A percentile compares a stretch with the other conserved stretches of the same genome.
Conservation (phyloP, 2,797 vertebrate species). For the Xiphophorus birchmanni region DNA sequence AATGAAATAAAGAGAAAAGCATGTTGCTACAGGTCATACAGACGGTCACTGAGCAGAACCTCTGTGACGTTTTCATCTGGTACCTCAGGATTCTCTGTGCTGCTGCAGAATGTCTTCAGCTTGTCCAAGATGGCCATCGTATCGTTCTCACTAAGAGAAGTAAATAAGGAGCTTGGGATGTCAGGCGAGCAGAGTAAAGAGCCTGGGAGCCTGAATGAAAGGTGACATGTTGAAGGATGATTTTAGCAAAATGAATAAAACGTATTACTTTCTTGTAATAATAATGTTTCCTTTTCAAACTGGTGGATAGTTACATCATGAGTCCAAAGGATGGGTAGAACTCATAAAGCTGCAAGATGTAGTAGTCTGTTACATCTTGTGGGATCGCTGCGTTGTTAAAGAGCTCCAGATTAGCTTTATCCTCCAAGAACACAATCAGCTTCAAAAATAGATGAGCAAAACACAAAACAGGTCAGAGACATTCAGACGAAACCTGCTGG, state of each 20-base stretch:
- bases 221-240: background rate
- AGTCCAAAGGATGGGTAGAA: slow-evolving; percentile 54
- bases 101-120: slow-evolving; percentile 58
- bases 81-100: slow-evolving; percentile 60
- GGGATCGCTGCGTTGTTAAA: slow-evolving; percentile 62
- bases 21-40: background rate
- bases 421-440: slow-evolving; percentile 56
- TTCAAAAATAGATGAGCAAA: slow-evolving; percentile 38
- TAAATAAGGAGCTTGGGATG: slow-evolving; percentile 57
- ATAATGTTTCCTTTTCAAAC: background rate
- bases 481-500: background rate
- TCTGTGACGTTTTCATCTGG: background rate
- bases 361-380: slow-evolving; percentile 51
- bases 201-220: slow-evolving; percentile 61
- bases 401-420: slow-evolving; percentile 73
- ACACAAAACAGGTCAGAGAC: background rate
- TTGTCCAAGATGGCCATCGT: slow-evolving; percentile 37
- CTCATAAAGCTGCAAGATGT: slow-evolving; percentile 59
- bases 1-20: background rate
- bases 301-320: slow-evolving; percentile 44
- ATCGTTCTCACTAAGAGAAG: slow-evolving; percentile 36
- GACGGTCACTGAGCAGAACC: too few species aligned
- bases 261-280: background rate
- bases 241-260: background rate
- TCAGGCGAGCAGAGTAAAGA: slow-evolving; percentile 59